Evolutionary conservation across 1,140 invertebrate genomes (phyloP).

Genomic region (Carcinoscorpius rotundicauda): DNA sequence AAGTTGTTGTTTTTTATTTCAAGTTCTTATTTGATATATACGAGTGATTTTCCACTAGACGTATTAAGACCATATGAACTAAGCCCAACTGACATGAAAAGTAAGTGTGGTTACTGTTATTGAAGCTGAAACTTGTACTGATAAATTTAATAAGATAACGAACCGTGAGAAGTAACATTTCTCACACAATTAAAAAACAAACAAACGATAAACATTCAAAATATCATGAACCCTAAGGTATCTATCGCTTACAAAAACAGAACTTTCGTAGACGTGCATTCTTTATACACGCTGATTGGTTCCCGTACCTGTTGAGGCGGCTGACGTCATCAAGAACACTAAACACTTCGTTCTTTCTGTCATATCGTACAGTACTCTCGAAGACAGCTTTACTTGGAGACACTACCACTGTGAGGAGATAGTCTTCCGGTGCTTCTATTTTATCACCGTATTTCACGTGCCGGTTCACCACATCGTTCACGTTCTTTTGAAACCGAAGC

Average conservation of each 20-base stretch:
- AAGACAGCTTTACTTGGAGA: constrained; percentile 56
- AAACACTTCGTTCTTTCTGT: constrained; percentile 45
- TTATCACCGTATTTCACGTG: constrained; percentile 25
- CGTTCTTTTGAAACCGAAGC: constrained; percentile 40
- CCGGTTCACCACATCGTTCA: constrained; percentile 46
- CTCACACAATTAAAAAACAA: too few species aligned
- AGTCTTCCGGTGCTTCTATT: constrained; percentile 26
- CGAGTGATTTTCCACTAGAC: too few species aligned
- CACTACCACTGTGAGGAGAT: constrained; percentile 50
- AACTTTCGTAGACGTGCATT: constrained; percentile 55
- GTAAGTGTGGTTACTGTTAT: too few species aligned
- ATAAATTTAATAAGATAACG: too few species aligned
- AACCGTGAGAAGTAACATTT: too few species aligned
- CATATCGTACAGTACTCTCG: constrained; percentile 50
- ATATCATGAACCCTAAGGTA: too few species aligned
- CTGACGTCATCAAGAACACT: constrained; percentile 59
- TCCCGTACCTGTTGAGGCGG: constrained; percentile 65
- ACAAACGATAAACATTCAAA: too few species aligned
- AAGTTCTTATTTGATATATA: too few species aligned
- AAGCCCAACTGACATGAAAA: too few species aligned
- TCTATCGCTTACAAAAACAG: constrained; percentile 32
- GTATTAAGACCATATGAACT: too few species aligned
- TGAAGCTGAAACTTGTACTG: too few species aligned
- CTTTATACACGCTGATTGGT: constrained; percentile 60
- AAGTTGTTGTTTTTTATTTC: too few species aligned